These are phyloP conservation scores for Diacarnus erythraeanus DNA, from an alignment of 37 sponge, comb jelly and placozoan genomes.

Conservation along the genomic window DNA sequence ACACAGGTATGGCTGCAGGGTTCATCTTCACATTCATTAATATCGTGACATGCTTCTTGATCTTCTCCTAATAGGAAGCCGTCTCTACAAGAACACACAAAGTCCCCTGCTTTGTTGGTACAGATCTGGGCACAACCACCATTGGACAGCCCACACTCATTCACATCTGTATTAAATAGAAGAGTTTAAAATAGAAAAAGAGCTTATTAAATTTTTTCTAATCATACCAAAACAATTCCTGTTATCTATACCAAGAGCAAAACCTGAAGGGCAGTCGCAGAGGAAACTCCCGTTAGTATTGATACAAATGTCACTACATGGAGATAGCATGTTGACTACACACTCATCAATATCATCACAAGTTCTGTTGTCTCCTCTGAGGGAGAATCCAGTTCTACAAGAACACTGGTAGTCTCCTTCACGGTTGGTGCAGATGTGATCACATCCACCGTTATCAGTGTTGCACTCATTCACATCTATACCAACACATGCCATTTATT, in stretches of 20 bases:
- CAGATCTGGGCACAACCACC: constrained; percentile 43
- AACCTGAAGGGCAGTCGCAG: not conserved
- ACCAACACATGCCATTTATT: not conserved
- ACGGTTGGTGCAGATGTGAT: constrained; percentile 38
- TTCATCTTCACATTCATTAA: not conserved
- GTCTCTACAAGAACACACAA: constrained; percentile 10
- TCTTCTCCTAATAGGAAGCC: constrained; percentile 17
- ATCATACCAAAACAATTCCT: not conserved
- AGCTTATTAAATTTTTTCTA: too few species aligned
- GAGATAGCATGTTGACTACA: not conserved
- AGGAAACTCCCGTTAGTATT: not conserved
- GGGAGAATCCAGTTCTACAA: constrained; percentile 19
- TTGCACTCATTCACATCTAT: constrained; percentile 15
- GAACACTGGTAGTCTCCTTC: constrained; percentile 25
- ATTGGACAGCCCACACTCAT: constrained; percentile 6
- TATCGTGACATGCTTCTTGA: not conserved
- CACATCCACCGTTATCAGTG: constrained; percentile 29
- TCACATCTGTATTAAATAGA: constrained; percentile 2
- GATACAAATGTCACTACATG: constrained; percentile 1
- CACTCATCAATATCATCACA: constrained; percentile 15
- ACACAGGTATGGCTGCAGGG: not conserved
- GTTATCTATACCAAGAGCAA: not conserved
- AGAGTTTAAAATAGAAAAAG: too few species aligned
- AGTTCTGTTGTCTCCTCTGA: not conserved
- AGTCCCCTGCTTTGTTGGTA: constrained; percentile 20